Conservation (phyloP, 2,113 vertebrate genomes). For the Pygoscelis antarcticus region DNA sequence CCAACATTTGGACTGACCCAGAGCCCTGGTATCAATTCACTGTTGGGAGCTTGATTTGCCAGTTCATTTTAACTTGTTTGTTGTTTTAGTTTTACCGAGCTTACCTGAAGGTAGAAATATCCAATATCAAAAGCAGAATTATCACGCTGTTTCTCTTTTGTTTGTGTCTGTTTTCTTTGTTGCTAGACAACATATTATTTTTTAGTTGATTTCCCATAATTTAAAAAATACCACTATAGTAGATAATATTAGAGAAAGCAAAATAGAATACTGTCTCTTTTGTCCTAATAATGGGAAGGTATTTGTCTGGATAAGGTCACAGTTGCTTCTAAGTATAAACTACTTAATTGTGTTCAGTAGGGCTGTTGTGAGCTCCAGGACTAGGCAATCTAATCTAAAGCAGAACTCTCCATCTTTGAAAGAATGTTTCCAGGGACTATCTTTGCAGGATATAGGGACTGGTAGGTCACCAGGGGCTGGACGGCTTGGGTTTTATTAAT, state of each 20-base stretch:
- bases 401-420: background rate
- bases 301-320: constrained; percentile 52
- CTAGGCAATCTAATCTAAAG: constrained; percentile 30
- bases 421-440: background rate
- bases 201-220: constrained; percentile 62
- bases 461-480: background rate
- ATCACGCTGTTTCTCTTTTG: constrained; percentile 56
- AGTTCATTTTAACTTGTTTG: constrained; percentile 38
- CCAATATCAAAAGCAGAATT: constrained; percentile 33
- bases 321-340: constrained; percentile 52
- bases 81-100: constrained; percentile 52
- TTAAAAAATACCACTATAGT: constrained; percentile 45
- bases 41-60: constrained; percentile 20
- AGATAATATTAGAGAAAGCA: constrained; percentile 64
- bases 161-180: constrained; percentile 50
- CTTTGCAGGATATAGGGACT: background rate
- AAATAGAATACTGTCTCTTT: constrained; percentile 57
- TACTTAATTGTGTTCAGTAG: constrained; percentile 56
- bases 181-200: constrained; percentile 58
- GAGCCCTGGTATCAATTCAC: background rate
- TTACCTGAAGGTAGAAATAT: constrained; percentile 32
- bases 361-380: constrained; percentile 21
- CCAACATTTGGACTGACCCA: background rate
- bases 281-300: constrained; percentile 63
- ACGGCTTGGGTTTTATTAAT: background rate